phyloP scores from a whole-genome alignment of 2,797 vertebrate species.

The Lerista edwardsae region DNA sequence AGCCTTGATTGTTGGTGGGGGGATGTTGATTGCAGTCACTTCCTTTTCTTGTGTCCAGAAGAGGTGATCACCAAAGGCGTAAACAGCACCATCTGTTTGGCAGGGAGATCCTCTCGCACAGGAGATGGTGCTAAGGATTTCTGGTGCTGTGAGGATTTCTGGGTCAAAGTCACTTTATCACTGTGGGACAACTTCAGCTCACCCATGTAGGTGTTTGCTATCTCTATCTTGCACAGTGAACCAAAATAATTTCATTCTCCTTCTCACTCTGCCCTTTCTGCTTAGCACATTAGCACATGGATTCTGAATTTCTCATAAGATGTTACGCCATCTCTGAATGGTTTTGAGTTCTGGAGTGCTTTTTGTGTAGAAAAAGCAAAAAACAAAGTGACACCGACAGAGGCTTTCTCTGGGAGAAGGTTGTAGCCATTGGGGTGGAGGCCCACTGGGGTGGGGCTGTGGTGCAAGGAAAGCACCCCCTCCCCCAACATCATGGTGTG shows the following conservation, averaged over 20 bases:
- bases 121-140: background rate
- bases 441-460: too few relatives aligned
- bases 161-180: background rate
- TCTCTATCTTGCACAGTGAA: rapidly evolving
- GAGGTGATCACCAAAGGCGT: background rate
- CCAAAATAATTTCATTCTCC: background rate
- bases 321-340: background rate
- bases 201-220: background rate
- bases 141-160: background rate
- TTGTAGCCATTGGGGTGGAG: too few relatives aligned
- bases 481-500: too few relatives aligned
- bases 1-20: too few relatives aligned
- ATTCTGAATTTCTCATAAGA: background rate
- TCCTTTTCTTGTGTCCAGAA: background rate
- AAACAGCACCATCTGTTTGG: background rate
- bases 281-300: background rate
- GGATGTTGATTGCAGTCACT: background rate
- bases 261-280: background rate
- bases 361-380: too few relatives aligned
- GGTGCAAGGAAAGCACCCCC: too few relatives aligned
- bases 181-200: background rate
- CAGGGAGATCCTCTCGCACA: background rate
- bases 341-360: background rate
- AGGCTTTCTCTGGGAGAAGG: too few relatives aligned
- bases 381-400: too few relatives aligned